phyloP scores from a whole-genome alignment of 2,797 vertebrate species.

The Gouania willdenowi region DNA sequence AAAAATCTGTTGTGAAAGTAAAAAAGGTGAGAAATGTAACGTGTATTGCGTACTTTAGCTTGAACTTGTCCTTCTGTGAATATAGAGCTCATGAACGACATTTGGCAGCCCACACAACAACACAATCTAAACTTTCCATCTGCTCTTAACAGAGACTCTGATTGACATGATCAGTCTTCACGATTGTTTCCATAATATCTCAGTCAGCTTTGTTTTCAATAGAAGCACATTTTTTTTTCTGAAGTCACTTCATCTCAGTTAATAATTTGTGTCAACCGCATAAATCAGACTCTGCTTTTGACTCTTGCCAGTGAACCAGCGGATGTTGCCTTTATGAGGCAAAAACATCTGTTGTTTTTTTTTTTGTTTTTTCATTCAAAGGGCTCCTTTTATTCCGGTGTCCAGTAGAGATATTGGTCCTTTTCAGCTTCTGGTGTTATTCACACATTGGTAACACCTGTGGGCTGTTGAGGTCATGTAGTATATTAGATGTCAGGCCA shows the following conservation, averaged over 20 bases:
- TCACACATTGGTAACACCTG: not conserved
- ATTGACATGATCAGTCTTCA: slow-evolving; percentile 21
- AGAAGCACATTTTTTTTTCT: not conserved
- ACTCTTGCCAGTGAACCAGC: not conserved
- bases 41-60: too few relatives aligned
- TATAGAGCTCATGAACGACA: slow-evolving; percentile 17
- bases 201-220: not conserved
- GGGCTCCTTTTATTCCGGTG: not conserved
- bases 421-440: not conserved
- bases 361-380: not conserved
- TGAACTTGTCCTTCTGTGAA: slow-evolving; percentile 22
- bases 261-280: not conserved
- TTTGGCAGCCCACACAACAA: slow-evolving; percentile 31
- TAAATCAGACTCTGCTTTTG: not conserved
- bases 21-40: too few relatives aligned
- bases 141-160: slow-evolving; percentile 31
- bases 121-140: slow-evolving; percentile 53
- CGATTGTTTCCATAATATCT: not conserved
- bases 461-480: not conserved
- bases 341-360: not conserved
- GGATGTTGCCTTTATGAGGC: not conserved
- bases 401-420: not conserved
- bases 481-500: not conserved
- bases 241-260: not conserved
- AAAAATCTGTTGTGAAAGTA: too few relatives aligned